Evolutionary conservation across 2,113 vertebrate species (phyloP).

Genomic region (Monarcha castaneiventris): DNA sequence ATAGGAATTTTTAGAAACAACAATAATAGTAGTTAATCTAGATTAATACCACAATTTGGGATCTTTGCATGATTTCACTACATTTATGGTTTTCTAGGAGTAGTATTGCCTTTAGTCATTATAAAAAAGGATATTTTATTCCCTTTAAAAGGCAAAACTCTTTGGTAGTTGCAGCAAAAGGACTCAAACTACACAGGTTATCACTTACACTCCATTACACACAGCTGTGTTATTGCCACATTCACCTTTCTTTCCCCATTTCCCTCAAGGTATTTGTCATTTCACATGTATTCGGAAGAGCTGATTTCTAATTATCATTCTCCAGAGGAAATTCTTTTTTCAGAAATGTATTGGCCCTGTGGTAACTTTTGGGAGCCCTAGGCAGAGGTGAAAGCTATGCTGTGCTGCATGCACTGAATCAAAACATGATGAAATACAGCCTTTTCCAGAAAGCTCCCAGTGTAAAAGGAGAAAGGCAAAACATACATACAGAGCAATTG

Average conservation of each 20-base stretch:
- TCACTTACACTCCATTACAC: neutral
- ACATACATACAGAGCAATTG: neutral
- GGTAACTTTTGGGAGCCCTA: neutral
- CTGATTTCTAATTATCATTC: neutral
- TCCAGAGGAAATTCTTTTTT: neutral
- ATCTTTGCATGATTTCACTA: neutral
- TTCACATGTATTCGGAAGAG: neutral
- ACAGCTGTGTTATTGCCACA: neutral
- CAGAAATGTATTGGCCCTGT: neutral
- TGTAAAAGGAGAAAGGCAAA: neutral
- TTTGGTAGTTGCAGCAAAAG: neutral
- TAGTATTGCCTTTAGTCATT: neutral
- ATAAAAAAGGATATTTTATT: neutral
- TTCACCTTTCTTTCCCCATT: neutral
- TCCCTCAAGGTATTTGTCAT: neutral
- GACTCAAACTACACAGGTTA: neutral
- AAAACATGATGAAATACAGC: neutral
- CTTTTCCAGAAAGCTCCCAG: neutral
- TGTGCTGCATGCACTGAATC: neutral
- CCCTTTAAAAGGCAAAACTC: neutral
- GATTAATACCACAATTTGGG: neutral
- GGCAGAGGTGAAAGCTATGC: neutral
- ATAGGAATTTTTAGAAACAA: neutral
- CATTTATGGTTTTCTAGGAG: neutral
- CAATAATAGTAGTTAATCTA: neutral